Conservation (phyloP, 2,113 vertebrate genomes). For the Naja naja region DNA sequence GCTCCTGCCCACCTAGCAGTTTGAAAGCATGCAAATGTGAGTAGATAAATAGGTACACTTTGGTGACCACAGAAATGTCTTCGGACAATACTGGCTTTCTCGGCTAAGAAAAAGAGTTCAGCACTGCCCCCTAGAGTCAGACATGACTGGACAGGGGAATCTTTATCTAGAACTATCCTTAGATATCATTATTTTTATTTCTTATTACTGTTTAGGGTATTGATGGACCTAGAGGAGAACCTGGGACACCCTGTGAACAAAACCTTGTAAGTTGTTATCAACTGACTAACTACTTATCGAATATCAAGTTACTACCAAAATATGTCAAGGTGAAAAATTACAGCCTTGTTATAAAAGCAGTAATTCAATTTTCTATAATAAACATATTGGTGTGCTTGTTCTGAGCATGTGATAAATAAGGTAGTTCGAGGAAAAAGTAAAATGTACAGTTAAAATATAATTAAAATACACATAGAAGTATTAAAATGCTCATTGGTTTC, state of each 20-base stretch:
- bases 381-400: not conserved
- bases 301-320: not conserved
- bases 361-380: not conserved
- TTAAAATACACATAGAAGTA: not conserved
- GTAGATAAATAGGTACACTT: not conserved
- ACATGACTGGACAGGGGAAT: not conserved
- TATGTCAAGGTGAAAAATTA: fast-evolving
- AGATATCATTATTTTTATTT: fast-evolving
- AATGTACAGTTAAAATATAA: not conserved
- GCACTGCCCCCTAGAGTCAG: not conserved
- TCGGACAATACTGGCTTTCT: not conserved
- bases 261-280: constrained; percentile 75
- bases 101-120: no score
- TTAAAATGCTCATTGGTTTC: not conserved
- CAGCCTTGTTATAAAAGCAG: not conserved
- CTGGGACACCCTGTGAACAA: constrained; percentile 71
- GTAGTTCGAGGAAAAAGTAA: not conserved
- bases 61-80: not conserved
- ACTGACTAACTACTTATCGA: not conserved
- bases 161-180: not conserved
- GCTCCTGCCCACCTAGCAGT: not conserved
- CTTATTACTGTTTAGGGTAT: constrained; percentile 71
- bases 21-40: not conserved
- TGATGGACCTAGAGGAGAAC: constrained; percentile 86
- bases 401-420: not conserved